phyloP scores from a whole-genome alignment of 2,888 invertebrate species.

The Aporophyla nigra region DNA sequence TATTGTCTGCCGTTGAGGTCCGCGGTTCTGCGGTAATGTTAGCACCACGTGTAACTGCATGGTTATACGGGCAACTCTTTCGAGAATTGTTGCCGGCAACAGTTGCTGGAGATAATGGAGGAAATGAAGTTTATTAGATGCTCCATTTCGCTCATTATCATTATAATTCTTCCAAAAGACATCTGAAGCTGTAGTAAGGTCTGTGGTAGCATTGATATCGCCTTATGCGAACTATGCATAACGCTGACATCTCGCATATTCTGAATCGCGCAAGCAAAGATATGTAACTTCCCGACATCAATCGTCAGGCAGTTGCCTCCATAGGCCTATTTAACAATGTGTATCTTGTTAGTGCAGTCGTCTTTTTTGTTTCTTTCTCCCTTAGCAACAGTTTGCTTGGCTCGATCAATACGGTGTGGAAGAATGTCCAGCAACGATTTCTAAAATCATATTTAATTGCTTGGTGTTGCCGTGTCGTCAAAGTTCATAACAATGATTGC shows the following conservation, averaged over 20 bases:
- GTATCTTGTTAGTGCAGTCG: not conserved
- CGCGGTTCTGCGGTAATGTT: slow-evolving; percentile 27
- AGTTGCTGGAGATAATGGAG: not conserved
- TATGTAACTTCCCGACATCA: too few species aligned
- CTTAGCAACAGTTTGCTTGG: not conserved
- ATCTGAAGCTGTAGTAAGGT: not conserved
- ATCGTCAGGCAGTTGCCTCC: too few species aligned
- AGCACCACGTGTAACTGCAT: slow-evolving; percentile 4
- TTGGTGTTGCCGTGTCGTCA: too few species aligned
- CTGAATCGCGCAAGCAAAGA: too few species aligned
- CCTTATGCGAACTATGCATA: too few species aligned
- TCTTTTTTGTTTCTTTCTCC: not conserved
- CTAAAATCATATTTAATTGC: not conserved
- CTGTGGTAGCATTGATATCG: too few species aligned
- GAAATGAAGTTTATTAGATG: not conserved
- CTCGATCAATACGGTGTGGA: not conserved
- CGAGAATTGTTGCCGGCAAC: not conserved
- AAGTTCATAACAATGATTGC: not conserved
- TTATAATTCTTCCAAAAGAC: not conserved
- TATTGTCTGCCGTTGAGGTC: slow-evolving; percentile 49
- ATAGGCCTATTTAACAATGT: not conserved
- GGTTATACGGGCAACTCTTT: slow-evolving; percentile 13
- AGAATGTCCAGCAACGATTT: not conserved
- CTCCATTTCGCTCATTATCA: too few species aligned
- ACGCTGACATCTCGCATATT: too few species aligned